These are phyloP conservation scores for Theretra japonica DNA, from an alignment of 2,888 invertebrate genomes.

Conservation along the genomic window DNA sequence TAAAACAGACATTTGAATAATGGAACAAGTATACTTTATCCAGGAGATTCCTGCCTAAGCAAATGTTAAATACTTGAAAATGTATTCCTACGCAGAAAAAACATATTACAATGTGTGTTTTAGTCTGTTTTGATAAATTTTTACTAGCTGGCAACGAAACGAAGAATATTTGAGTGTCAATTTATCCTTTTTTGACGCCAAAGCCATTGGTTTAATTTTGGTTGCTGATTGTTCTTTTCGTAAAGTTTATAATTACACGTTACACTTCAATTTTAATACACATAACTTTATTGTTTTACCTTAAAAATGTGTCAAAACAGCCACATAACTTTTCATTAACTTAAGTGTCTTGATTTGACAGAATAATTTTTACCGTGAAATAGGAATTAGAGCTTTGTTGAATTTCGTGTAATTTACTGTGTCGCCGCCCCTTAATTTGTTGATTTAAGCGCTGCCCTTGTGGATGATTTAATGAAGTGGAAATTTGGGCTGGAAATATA, in stretches of 20 bases:
- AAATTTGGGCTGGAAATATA: background rate
- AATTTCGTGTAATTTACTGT: background rate
- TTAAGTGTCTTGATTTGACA: background rate
- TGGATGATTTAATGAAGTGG: background rate
- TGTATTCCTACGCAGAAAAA: background rate
- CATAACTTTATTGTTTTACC: background rate
- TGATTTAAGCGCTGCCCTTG: background rate
- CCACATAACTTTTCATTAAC: background rate
- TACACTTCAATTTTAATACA: no score
- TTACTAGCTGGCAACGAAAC: no score
- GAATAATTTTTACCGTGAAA: background rate
- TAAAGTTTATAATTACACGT: no score
- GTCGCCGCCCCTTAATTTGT: background rate
- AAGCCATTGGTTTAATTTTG: no score
- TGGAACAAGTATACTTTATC: conserved; percentile 7
- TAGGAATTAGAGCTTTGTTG: background rate
- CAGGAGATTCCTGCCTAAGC: background rate
- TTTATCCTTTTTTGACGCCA: no score
- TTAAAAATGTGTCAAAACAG: background rate
- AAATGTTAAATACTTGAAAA: background rate
- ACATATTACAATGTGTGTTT: background rate
- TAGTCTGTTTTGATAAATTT: no score
- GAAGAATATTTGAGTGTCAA: no score
- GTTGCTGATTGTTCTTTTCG: no score
- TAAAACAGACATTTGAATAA: background rate